phyloP scores from a whole-genome alignment of 35 echinoderm and acorn worm species.

The Apostichopus californicus region DNA sequence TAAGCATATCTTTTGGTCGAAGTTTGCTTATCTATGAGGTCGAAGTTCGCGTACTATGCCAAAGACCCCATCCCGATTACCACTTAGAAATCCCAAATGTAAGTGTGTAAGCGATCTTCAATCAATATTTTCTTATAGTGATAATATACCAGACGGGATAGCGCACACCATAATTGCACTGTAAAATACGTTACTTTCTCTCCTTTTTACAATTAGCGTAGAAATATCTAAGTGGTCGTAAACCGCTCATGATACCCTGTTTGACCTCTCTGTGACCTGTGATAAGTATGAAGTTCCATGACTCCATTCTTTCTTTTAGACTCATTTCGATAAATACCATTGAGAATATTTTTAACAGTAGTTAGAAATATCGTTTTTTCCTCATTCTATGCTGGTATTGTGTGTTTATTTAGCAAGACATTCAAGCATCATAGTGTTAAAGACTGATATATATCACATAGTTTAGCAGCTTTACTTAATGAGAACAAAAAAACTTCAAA shows the following conservation, averaged over 20 bases:
- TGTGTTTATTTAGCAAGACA: too few relatives aligned
- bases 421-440: too few relatives aligned
- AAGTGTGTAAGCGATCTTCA: neutral
- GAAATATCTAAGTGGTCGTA: neutral
- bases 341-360: too few relatives aligned
- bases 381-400: too few relatives aligned
- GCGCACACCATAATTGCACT: neutral
- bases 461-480: too few relatives aligned
- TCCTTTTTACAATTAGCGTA: neutral
- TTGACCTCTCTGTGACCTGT: neutral
- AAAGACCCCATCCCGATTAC: neutral
- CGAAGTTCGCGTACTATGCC: neutral
- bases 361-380: too few relatives aligned
- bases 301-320: too few relatives aligned
- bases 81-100: neutral
- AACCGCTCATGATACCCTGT: neutral
- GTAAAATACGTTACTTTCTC: neutral
- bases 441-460: too few relatives aligned
- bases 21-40: neutral
- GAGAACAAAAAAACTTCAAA: too few relatives aligned
- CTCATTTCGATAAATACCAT: too few relatives aligned
- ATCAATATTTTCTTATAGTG: neutral
- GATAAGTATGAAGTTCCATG: too few relatives aligned
- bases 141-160: neutral
- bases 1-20: neutral